These are phyloP conservation scores for Chrysotoxum bicinctum DNA, from an alignment of 2,888 invertebrate species.

Conservation along the genomic window DNA sequence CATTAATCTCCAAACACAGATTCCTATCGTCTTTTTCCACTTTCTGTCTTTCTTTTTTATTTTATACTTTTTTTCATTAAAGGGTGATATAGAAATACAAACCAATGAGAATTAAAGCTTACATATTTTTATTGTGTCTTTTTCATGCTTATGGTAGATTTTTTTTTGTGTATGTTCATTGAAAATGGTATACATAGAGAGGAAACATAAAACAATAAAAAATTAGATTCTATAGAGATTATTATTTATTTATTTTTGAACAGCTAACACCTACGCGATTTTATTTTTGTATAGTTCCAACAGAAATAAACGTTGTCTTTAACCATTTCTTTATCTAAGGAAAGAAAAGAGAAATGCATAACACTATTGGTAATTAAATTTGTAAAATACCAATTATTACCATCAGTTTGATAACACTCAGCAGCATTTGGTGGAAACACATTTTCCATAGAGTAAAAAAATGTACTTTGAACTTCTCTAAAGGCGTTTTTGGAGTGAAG, in stretches of 20 bases:
- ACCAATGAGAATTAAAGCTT: constrained; percentile 10
- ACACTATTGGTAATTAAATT: background rate
- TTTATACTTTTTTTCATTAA: background rate
- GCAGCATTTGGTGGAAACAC: constrained; percentile 79
- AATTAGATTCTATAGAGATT: background rate
- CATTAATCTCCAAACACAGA: constrained; percentile 70
- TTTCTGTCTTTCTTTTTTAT: background rate
- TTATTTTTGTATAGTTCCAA: constrained; percentile 79
- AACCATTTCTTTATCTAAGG: constrained; percentile 76
- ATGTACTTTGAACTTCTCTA: constrained; percentile 77
- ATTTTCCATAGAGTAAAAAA: constrained; percentile 79
- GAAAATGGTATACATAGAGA: background rate
- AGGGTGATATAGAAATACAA: constrained; percentile 37
- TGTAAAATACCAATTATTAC: constrained; percentile 69
- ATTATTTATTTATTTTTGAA: background rate
- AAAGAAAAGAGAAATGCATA: constrained; percentile 7
- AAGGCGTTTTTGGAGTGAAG: constrained; percentile 78
- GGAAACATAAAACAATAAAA: background rate
- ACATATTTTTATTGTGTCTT: constrained; percentile 7
- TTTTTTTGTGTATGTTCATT: background rate
- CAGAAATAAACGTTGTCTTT: constrained; percentile 78
- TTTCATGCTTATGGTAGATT: background rate
- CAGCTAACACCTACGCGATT: constrained; percentile 68
- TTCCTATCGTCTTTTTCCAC: constrained; percentile 38
- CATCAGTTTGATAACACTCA: constrained; percentile 76